phyloP scores from a whole-genome alignment of 2,888 invertebrate species.

The Leptinotarsa peninsularis region DNA sequence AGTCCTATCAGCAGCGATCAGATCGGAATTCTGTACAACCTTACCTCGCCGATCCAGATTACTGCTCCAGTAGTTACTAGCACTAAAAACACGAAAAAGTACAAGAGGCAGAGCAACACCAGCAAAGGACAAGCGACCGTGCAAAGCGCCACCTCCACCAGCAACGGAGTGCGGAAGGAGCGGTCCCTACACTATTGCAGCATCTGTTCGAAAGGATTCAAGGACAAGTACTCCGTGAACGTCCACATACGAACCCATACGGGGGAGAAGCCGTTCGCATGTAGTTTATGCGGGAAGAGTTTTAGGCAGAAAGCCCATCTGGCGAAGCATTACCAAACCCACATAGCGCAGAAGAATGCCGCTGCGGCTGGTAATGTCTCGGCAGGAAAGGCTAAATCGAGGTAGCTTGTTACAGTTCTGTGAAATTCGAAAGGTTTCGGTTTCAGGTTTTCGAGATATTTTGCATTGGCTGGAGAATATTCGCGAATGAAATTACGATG shows the following conservation, averaged over 20 bases:
- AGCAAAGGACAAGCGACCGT: slow-evolving; percentile 58
- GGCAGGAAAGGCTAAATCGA: slow-evolving; percentile 62
- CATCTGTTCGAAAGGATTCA: slow-evolving; percentile 93
- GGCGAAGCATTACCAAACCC: slow-evolving; percentile 93
- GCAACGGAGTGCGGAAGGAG: slow-evolving; percentile 84
- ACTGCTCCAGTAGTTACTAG: slow-evolving; percentile 74
- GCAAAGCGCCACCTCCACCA: slow-evolving; percentile 71
- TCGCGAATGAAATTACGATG: neutral
- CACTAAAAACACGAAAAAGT: slow-evolving; percentile 76
- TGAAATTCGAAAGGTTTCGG: slow-evolving; percentile 39
- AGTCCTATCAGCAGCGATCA: slow-evolving; percentile 59
- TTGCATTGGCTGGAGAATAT: neutral
- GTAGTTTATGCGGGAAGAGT: slow-evolving; percentile 92
- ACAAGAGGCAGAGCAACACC: slow-evolving; percentile 72
- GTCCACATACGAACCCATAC: slow-evolving; percentile 98
- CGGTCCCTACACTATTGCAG: slow-evolving; percentile 91
- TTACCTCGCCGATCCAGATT: slow-evolving; percentile 62
- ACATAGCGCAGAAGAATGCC: slow-evolving; percentile 86
- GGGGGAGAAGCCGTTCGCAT: slow-evolving; percentile 97
- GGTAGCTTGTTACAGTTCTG: slow-evolving; percentile 59
- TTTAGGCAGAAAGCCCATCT: slow-evolving; percentile 93
- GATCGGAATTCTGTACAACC: slow-evolving; percentile 62
- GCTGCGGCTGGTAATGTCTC: slow-evolving; percentile 73
- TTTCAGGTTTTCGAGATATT: slow-evolving; percentile 29
- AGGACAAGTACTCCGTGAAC: slow-evolving; percentile 97